Conservation (phyloP, 2,888 invertebrate genomes). For the Malachius bipustulatus region DNA sequence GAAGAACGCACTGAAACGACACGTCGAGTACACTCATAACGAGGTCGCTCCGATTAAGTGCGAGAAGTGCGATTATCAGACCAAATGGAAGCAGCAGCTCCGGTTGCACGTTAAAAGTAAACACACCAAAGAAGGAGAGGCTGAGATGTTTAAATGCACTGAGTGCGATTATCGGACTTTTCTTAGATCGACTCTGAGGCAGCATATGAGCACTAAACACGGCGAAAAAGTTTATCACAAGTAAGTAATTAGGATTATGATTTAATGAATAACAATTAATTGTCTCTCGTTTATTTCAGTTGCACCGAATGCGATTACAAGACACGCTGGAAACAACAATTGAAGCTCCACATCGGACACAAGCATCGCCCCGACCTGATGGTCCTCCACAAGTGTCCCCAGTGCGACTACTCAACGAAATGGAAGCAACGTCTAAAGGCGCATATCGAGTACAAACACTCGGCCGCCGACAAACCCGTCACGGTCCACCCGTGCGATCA, state of each 20-base stretch:
- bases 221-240: too few species aligned
- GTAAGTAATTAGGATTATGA: too few species aligned
- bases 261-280: too few species aligned
- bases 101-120: background rate
- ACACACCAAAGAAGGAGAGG: background rate
- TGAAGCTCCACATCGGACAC: slow-evolving; percentile 1
- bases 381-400: background rate
- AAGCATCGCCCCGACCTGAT: background rate
- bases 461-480: background rate
- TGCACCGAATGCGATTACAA: background rate
- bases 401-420: background rate
- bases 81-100: slow-evolving; percentile 1
- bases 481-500: background rate
- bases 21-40: background rate
- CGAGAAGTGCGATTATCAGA: background rate
- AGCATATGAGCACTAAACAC: background rate
- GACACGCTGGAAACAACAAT: slow-evolving; percentile 1
- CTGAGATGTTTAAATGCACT: background rate
- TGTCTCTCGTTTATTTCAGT: background rate
- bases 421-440: slow-evolving; percentile 1
- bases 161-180: background rate
- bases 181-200: background rate
- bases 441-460: background rate
- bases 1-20: slow-evolving; percentile 2
- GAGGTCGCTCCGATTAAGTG: background rate